A percentile compares a stretch with the other conserved stretches of the same genome.
Evolutionary conservation across 1,140 invertebrate genomes (phyloP).

Genomic region (Aphis gossypii): DNA sequence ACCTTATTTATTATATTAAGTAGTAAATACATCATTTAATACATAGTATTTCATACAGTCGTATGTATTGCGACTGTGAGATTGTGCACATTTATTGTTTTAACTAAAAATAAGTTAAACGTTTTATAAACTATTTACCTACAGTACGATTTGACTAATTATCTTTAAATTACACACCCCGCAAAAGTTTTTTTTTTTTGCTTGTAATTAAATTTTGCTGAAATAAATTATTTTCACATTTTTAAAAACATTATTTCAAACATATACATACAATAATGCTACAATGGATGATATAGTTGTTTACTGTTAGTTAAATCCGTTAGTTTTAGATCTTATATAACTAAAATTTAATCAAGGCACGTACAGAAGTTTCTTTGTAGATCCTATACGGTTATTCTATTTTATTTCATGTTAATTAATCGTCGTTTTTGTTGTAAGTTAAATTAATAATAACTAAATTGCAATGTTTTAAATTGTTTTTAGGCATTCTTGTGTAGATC

Average conservation of each 20-base stretch:
- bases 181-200: background rate
- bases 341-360: conserved; percentile 10
- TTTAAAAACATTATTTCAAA: background rate
- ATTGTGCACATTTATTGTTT: background rate
- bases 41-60: background rate
- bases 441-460: background rate
- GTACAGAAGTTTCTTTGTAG: background rate
- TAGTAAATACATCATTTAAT: background rate
- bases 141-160: background rate
- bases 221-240: background rate
- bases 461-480: background rate
- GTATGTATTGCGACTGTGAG: background rate
- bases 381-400: background rate
- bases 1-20: too few relatives aligned
- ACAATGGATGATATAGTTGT: background rate
- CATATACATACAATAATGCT: background rate
- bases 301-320: background rate
- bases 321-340: background rate
- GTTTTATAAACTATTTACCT: background rate
- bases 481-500: background rate
- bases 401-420: background rate
- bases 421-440: background rate
- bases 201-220: background rate
- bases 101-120: background rate
- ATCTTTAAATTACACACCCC: background rate